Conservation (phyloP, 1,140 invertebrate genomes). For the Formica exsecta region DNA sequence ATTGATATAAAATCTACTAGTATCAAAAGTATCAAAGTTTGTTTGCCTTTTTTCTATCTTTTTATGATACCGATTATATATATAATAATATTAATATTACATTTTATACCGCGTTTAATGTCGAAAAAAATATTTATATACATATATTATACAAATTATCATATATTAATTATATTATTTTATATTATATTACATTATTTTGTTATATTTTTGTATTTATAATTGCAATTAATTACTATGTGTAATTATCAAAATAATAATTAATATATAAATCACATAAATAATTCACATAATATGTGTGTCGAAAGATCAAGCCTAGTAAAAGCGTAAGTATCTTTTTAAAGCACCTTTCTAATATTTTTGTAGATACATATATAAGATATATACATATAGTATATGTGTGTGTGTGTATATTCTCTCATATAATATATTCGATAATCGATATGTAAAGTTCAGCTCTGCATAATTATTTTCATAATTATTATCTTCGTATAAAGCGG, state of each 20-base stretch:
- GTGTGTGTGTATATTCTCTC: neutral
- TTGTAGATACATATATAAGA: neutral
- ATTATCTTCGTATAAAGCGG: constrained; percentile 53
- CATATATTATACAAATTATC: too few species aligned
- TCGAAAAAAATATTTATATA: too few species aligned
- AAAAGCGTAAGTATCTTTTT: constrained; percentile 34
- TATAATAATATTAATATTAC: too few species aligned
- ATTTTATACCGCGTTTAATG: too few species aligned
- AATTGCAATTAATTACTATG: too few species aligned
- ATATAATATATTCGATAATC: constrained; percentile 5
- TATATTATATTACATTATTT: too few species aligned
- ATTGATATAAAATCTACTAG: too few species aligned
- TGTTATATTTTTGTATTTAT: too few species aligned
- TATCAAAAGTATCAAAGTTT: too few species aligned
- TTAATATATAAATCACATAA: neutral
- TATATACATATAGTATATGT: neutral
- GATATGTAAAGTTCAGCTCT: constrained; percentile 41
- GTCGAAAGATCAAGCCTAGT: neutral
- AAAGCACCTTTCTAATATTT: constrained; percentile 4
- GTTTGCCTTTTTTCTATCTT: too few species aligned
- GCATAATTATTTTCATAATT: constrained; percentile 62
- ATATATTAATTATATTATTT: too few species aligned
- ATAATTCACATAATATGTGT: neutral
- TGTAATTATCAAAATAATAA: neutral
- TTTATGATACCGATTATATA: too few species aligned